Evolutionary conservation across 2,888 invertebrate species (phyloP).

Genomic region (Ypsolopha sequella): DNA sequence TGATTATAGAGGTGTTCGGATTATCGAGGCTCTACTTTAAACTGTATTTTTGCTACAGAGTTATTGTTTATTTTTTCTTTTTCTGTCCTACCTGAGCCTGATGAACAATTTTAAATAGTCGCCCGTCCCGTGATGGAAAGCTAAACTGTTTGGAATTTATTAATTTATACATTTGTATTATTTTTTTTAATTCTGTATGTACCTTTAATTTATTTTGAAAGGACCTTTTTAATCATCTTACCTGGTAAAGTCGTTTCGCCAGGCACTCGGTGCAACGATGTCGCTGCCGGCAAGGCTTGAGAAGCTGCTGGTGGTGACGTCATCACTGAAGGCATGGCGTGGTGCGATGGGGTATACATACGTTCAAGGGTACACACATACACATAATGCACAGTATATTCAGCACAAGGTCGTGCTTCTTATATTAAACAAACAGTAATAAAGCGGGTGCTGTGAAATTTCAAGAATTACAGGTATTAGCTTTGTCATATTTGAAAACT

Average conservation of each 20-base stretch:
- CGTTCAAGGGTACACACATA: slow-evolving; percentile 49
- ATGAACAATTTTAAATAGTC: background rate
- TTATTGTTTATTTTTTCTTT: no score
- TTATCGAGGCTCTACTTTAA: no score
- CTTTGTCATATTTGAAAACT: background rate
- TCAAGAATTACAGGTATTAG: background rate
- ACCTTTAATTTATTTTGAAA: no score
- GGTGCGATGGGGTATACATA: slow-evolving; percentile 41
- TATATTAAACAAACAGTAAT: no score
- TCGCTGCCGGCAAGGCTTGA: slow-evolving; percentile 50
- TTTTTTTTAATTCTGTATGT: background rate
- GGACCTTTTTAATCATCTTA: slow-evolving; percentile 29
- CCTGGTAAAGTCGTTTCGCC: slow-evolving; percentile 59
- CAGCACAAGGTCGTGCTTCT: slow-evolving; percentile 1
- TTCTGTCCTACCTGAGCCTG: no score
- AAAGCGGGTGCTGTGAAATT: no score
- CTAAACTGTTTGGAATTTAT: background rate
- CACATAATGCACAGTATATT: slow-evolving; percentile 36
- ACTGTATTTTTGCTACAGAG: no score
- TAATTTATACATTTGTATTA: background rate
- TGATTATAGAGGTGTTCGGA: no score
- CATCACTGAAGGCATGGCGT: slow-evolving; percentile 53
- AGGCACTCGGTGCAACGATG: slow-evolving; percentile 38
- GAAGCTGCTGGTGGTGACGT: slow-evolving; percentile 56
- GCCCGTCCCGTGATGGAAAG: background rate